A percentile compares a stretch with the other conserved stretches of the same genome.
Conservation (phyloP, 1,140 invertebrate species). For the Venturia canescens region DNA sequence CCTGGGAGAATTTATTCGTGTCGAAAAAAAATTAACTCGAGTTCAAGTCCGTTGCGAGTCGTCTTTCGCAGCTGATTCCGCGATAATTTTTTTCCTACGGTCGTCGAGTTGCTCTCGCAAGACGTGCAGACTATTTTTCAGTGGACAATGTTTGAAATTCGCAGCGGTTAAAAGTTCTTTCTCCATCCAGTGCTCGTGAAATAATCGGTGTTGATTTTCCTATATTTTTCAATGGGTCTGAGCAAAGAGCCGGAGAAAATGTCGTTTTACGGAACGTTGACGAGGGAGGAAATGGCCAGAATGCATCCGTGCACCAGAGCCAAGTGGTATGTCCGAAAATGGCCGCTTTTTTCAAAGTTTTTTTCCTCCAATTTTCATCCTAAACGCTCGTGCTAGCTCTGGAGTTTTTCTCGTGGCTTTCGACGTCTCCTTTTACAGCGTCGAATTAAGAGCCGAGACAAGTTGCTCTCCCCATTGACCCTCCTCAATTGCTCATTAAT, state of each 20-base stretch:
- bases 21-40: too few species aligned
- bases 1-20: too few species aligned
- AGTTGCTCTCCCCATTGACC: conserved; percentile 13
- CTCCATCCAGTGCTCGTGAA: too few species aligned
- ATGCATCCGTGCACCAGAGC: conserved; percentile 68
- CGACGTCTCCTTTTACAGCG: neutral
- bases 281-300: conserved; percentile 68
- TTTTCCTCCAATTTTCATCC: neutral
- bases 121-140: too few species aligned
- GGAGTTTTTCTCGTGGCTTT: neutral
- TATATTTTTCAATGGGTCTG: conserved; percentile 22
- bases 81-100: too few species aligned
- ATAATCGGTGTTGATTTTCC: too few species aligned
- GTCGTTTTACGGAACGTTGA: conserved; percentile 67
- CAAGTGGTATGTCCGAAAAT: conserved; percentile 65
- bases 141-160: too few species aligned
- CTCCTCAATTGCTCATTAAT: conserved; percentile 16
- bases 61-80: too few species aligned
- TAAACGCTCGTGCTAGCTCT: neutral
- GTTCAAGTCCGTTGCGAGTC: too few species aligned
- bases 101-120: too few species aligned
- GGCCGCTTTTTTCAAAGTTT: neutral
- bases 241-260: conserved; percentile 61
- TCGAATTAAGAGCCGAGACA: neutral
- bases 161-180: too few species aligned